Evolutionary conservation across 2,797 vertebrate species (phyloP), one percentile per base, ranked within the genome.

Genomic region (Galaxias olidus): DNA sequence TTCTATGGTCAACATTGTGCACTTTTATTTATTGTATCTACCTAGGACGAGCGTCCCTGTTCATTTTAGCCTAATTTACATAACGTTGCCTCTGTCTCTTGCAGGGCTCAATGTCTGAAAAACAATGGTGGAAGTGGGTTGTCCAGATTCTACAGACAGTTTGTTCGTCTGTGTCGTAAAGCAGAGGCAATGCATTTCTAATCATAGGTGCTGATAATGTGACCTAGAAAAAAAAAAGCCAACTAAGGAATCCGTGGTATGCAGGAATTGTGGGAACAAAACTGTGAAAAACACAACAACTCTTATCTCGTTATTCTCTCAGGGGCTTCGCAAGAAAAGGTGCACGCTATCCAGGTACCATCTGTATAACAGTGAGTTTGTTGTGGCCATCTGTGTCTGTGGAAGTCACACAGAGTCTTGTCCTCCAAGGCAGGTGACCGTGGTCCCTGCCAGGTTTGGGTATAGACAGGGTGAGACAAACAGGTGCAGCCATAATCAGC

Each of bases 221-320:
- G 78, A 62, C 74, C 77, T 76, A 72, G 69, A 86, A 76, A 76
- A 67, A 70, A 84, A 78, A 82, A 73, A 75, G 84, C 84, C 85
- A 80, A 85, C 80, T 79, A 81, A 87, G 66, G 84, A 73, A 85
- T 84, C 72, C 54, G 17, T 65, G 80, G 71, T 75, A 84, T 78
- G 77, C 73, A 73, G 68, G 76, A 67, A 68, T 59, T 61, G 61
- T 65, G 59, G 66, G 53, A 81, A 69, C 64, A 58, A 74, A 69
- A 30, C 30, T 6, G 6, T 30, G 30, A 30, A 30, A 30, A 30
- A 30, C 2, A 2, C 30, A 30, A 30, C 30, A n/a, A n/a, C 30
- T 51, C 63, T 72, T 68, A 71, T 73, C 68, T 56, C 73, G 59
- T 66, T 40, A 58, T 9, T 46, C 64, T 55, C 41, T 15, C 1